These are phyloP conservation scores for Laticauda laticaudata DNA, from an alignment of 2,113 vertebrate genomes.

Conservation along the genomic window DNA sequence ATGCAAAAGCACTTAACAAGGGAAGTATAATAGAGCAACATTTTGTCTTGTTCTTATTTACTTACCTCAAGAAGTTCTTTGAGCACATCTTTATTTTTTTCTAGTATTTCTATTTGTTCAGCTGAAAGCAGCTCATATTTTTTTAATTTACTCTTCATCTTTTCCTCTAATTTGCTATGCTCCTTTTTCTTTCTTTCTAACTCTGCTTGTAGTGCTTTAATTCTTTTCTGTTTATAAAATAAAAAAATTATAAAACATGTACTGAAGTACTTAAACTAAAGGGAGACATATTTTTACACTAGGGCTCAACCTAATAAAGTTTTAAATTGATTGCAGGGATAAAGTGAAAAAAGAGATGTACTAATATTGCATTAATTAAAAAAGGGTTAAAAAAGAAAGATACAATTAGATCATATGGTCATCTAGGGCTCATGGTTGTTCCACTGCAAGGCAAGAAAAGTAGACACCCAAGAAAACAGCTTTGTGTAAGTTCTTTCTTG, in stretches of 20 bases:
- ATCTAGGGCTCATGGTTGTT: background rate
- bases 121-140: slow-evolving; percentile 41
- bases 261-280: slow-evolving; percentile 14
- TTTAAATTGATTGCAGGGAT: background rate
- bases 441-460: background rate
- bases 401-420: background rate
- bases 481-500: background rate
- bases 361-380: background rate
- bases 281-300: background rate
- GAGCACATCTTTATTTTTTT: slow-evolving; percentile 43
- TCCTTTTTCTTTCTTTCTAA: slow-evolving; percentile 39
- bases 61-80: slow-evolving; percentile 50
- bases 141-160: slow-evolving; percentile 54
- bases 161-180: slow-evolving; percentile 38
- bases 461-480: background rate
- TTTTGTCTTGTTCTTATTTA: background rate
- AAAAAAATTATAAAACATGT: slow-evolving; percentile 8
- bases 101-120: slow-evolving; percentile 56
- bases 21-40: background rate
- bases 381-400: background rate
- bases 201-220: slow-evolving; percentile 37
- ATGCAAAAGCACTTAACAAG: background rate
- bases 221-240: slow-evolving; percentile 55
- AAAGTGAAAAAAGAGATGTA: background rate
- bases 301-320: too few species aligned